These are phyloP conservation scores for Ferrisia virgata DNA, from an alignment of 2,888 invertebrate species.

Conservation along the genomic window DNA sequence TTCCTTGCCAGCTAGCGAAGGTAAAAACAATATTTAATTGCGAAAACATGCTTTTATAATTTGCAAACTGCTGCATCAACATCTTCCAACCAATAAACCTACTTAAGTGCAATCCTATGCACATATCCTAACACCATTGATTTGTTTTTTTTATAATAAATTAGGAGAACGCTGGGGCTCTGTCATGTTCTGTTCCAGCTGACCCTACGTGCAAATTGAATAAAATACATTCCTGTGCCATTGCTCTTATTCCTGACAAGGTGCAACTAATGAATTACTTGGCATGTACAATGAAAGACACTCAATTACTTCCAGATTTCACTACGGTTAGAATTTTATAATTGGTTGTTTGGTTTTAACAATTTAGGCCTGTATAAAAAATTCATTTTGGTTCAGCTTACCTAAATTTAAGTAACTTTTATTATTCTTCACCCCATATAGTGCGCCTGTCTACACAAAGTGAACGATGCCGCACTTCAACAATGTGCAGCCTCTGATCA, in stretches of 20 bases:
- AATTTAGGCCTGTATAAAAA: too few species aligned
- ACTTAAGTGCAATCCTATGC: neutral
- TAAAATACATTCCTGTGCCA: neutral
- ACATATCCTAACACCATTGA: neutral
- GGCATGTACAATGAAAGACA: neutral
- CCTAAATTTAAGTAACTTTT: neutral
- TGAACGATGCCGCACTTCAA: neutral
- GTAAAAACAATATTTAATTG: neutral
- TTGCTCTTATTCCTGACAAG: neutral
- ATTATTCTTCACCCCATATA: neutral
- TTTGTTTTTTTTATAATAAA: neutral
- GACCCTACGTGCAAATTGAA: neutral
- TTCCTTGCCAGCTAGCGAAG: neutral
- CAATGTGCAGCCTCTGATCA: neutral
- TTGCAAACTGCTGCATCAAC: neutral
- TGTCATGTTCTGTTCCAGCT: neutral
- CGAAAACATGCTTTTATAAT: too few species aligned
- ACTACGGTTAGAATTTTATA: neutral
- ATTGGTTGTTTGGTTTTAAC: too few species aligned
- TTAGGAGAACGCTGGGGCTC: neutral
- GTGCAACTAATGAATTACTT: neutral
- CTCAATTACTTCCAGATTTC: neutral
- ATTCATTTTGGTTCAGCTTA: too few species aligned
- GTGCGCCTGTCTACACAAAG: neutral
- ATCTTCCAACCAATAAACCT: neutral